Percentiles rank a stretch among this genome's conserved stretches.
Evolutionary conservation across 1,140 invertebrate genomes (phyloP).

Genomic region (Subanguina moxae): DNA sequence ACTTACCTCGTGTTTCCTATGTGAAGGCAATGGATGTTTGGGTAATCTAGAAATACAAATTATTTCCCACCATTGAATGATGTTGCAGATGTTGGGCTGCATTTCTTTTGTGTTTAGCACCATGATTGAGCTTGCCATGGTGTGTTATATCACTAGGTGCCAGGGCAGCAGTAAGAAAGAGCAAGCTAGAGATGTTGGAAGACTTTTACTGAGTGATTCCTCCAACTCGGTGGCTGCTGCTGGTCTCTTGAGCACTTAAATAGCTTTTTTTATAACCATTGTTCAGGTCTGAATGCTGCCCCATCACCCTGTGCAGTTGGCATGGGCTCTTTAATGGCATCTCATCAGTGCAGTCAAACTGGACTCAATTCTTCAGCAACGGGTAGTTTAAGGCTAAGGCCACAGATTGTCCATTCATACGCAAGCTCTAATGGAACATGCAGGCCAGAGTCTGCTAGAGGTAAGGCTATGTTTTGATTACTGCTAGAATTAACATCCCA

Average conservation of each 20-base stretch:
- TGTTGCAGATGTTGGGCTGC: constrained; percentile 41
- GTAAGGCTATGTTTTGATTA: not conserved
- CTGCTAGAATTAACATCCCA: too few relatives aligned
- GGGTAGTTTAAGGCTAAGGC: constrained; percentile 12
- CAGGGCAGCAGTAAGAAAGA: constrained; percentile 28
- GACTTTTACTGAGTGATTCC: not conserved
- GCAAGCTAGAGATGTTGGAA: constrained; percentile 4
- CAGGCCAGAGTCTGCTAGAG: constrained; percentile 5
- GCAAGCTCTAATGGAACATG: not conserved
- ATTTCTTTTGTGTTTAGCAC: constrained; percentile 58
- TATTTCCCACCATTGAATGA: constrained; percentile 18
- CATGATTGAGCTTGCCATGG: constrained; percentile 57
- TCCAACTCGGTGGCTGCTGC: not conserved
- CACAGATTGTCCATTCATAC: not conserved
- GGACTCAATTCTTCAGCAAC: not conserved
- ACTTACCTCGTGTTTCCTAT: constrained; percentile 55
- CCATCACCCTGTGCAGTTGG: constrained; percentile 3
- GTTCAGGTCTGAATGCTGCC: too few relatives aligned
- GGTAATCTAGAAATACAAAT: constrained; percentile 19
- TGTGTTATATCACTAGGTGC: constrained; percentile 56
- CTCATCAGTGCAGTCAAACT: constrained; percentile 2
- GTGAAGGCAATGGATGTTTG: constrained; percentile 58
- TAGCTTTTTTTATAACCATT: too few relatives aligned
- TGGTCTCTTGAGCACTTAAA: too few relatives aligned
- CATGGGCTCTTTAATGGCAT: not conserved